Conservation (phyloP, 2,797 vertebrate genomes). For the Megaceryle alcyon region DNA sequence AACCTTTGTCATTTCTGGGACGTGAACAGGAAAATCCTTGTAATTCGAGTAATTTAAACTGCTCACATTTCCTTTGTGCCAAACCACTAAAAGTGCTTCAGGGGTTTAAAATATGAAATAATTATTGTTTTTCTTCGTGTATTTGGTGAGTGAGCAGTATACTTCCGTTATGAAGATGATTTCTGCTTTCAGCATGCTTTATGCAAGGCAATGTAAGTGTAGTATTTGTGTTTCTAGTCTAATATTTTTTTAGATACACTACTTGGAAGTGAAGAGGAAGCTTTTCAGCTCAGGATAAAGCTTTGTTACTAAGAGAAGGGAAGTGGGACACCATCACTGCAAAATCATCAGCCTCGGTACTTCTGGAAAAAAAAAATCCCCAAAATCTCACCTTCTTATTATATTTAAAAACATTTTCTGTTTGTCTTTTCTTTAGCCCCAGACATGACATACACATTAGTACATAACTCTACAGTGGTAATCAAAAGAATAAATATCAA, state of each 20-base stretch:
- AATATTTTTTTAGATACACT: neutral
- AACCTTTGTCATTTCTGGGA: neutral
- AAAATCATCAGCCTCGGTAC: neutral
- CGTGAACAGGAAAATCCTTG: neutral
- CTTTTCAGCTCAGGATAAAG: neutral
- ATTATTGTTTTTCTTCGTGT: neutral
- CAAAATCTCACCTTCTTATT: neutral
- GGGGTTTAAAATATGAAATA: neutral
- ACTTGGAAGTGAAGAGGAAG: neutral
- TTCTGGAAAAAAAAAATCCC: neutral
- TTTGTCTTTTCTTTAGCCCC: neutral
- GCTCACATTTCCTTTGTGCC: neutral
- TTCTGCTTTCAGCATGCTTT: neutral
- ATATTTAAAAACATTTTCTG: neutral
- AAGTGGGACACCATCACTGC: neutral
- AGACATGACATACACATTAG: neutral
- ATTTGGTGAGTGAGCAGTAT: neutral
- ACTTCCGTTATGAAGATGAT: neutral
- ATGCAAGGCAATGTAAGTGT: neutral
- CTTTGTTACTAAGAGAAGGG: neutral
- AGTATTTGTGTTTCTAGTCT: neutral
- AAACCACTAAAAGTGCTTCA: neutral
- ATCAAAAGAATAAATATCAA: neutral
- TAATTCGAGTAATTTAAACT: neutral
- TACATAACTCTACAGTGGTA: neutral